A percentile compares a stretch with the other conserved stretches of the same genome.
These are phyloP conservation scores for Brachionus angularis DNA, from an alignment of 1,140 invertebrate species.

Conservation along the genomic window DNA sequence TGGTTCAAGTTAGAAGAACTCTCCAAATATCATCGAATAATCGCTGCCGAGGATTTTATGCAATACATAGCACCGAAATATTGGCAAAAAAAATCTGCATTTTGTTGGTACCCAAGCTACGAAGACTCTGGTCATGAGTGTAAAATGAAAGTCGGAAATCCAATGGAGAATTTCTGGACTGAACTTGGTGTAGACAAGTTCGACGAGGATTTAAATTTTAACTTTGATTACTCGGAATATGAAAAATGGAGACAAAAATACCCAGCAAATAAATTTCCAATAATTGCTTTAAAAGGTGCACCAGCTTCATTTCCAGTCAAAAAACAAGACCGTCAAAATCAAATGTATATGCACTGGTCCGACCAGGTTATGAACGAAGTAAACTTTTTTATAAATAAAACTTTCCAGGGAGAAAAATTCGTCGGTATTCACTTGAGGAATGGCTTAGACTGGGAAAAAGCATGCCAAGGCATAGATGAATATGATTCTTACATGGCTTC, in stretches of 20 bases:
- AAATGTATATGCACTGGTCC: conserved; percentile 82
- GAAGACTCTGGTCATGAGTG: conserved; percentile 62
- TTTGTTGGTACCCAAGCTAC: conserved; percentile 16
- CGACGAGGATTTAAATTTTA: conserved; percentile 82
- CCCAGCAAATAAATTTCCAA: conserved; percentile 64
- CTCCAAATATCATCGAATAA: conserved; percentile 73
- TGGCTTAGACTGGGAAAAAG: conserved; percentile 80
- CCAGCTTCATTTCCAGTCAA: conserved; percentile 94
- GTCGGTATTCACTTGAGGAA: conserved; percentile 89
- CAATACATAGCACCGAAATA: conserved; percentile 68
- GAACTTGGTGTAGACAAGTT: conserved; percentile 82
- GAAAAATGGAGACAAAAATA: conserved; percentile 60
- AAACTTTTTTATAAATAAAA: conserved; percentile 58
- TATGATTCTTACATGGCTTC: conserved; percentile 84
- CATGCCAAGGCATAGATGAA: conserved; percentile 76
- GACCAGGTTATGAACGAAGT: conserved; percentile 66
- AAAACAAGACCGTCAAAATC: conserved; percentile 71
- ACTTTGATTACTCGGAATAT: conserved; percentile 77
- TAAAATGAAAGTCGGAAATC: conserved; percentile 95
- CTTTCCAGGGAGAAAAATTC: conserved; percentile 70
- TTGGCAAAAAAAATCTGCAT: conserved; percentile 75
- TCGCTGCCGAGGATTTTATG: conserved; percentile 90
- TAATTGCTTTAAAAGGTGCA: conserved; percentile 72
- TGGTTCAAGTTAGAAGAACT: conserved; percentile 82
- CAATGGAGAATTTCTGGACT: conserved; percentile 98